A percentile compares a stretch with the other conserved stretches of the same genome.
Evolutionary conservation across 2,888 invertebrate genomes (phyloP).

Genomic region (Drosophila neotestacea): DNA sequence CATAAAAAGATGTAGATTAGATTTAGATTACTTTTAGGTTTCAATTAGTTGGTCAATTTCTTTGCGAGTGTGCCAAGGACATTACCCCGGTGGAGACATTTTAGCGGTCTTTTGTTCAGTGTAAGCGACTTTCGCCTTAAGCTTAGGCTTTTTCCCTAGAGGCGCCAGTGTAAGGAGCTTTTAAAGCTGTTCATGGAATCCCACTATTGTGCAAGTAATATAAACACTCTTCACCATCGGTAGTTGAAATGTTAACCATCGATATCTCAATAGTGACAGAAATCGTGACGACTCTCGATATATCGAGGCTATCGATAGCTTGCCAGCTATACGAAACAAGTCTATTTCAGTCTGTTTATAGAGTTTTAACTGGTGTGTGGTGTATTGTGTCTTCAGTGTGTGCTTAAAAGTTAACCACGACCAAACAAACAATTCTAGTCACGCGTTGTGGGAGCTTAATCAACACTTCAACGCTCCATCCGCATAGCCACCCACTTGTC

Average conservation of each 20-base stretch:
- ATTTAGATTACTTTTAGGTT: too few species aligned
- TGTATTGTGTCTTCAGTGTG: slow-evolving; percentile 10
- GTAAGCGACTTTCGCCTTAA: too few species aligned
- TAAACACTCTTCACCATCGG: too few species aligned
- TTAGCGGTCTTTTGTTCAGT: too few species aligned
- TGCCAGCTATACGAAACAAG: slow-evolving; percentile 9
- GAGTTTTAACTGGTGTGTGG: slow-evolving; percentile 49
- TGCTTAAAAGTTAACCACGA: slow-evolving; percentile 28
- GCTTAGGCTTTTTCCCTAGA: too few species aligned
- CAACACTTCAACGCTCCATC: slow-evolving; percentile 27
- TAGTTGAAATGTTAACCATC: background rate
- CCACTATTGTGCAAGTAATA: too few species aligned
- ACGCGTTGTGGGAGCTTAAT: slow-evolving; percentile 50
- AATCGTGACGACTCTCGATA: background rate
- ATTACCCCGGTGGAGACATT: too few species aligned
- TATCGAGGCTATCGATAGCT: slow-evolving; percentile 12
- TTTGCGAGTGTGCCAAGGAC: too few species aligned
- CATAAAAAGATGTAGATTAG: too few species aligned
- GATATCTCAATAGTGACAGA: background rate
- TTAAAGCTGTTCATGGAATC: too few species aligned
- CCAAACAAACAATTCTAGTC: slow-evolving; percentile 63
- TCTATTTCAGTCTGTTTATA: slow-evolving; percentile 62
- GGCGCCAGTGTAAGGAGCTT: too few species aligned
- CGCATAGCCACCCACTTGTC: slow-evolving; percentile 5
- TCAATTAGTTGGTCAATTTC: too few species aligned